phyloP scores from a whole-genome alignment of 1,140 invertebrate species.

The Danaus melanippus region DNA sequence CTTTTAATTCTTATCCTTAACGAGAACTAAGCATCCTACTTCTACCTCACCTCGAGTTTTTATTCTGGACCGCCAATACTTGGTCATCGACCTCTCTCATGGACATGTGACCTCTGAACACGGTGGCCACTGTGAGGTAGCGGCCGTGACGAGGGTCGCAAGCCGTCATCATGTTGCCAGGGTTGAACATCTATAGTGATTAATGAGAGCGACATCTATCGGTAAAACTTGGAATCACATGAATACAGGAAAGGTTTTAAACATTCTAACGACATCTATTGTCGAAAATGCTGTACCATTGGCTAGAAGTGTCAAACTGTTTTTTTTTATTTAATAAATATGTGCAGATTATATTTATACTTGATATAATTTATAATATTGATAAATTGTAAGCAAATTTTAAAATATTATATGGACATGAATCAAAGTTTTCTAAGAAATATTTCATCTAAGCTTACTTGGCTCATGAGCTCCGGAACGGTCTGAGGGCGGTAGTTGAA shows the following conservation, averaged over 20 bases:
- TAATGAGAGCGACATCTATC: no score
- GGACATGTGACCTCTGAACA: constrained; percentile 85
- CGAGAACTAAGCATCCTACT: constrained; percentile 15
- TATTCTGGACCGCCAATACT: constrained; percentile 80
- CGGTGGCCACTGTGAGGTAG: constrained; percentile 79
- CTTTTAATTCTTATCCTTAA: no score
- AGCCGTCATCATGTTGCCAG: constrained; percentile 75
- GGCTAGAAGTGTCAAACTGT: no score
- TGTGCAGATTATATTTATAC: no score
- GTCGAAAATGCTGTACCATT: no score
- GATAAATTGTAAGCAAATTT: no score
- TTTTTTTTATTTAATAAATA: no score
- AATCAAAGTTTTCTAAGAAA: not conserved
- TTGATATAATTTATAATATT: no score
- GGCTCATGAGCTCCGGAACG: constrained; percentile 83
- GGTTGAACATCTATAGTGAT: constrained; percentile 79
- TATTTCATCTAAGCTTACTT: constrained; percentile 29
- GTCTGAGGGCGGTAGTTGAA: constrained; percentile 85
- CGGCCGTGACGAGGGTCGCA: constrained; percentile 83
- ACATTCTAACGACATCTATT: no score
- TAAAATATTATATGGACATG: no score
- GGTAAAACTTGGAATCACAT: no score
- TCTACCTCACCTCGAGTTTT: constrained; percentile 80
- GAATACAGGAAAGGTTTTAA: no score
- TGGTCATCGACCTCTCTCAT: constrained; percentile 92